Conservation (phyloP, 1,140 invertebrate genomes). For the Subanguina moxae region DNA sequence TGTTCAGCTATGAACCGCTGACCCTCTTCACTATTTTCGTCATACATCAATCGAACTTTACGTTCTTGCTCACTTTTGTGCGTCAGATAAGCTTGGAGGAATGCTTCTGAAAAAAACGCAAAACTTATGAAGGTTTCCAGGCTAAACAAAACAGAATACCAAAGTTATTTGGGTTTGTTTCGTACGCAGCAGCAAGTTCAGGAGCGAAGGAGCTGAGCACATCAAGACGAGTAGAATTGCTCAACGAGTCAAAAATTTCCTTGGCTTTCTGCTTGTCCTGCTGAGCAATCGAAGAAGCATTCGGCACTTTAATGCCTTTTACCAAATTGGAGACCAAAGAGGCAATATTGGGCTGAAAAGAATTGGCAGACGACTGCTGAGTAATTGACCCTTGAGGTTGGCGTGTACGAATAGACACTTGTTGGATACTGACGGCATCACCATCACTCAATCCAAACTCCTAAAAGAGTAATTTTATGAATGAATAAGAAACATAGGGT, state of each 20-base stretch:
- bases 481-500: background rate
- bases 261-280: constrained; percentile 6
- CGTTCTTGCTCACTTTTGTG: constrained; percentile 22
- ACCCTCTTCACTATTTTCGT: constrained; percentile 33
- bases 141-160: constrained; percentile 15
- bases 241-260: constrained; percentile 18
- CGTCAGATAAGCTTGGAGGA: constrained; percentile 9
- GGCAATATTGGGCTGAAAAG: background rate
- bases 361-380: background rate
- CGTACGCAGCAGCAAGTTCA: constrained; percentile 23
- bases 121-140: background rate
- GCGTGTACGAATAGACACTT: background rate
- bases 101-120: constrained; percentile 22
- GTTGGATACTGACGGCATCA: constrained; percentile 4
- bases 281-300: background rate
- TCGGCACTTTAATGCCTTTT: constrained; percentile 28
- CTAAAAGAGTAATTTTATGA: constrained; percentile 2
- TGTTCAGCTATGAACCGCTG: constrained; percentile 30
- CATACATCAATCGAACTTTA: constrained; percentile 21
- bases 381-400: background rate
- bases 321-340: constrained; percentile 23
- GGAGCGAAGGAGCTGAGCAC: constrained; percentile 15
- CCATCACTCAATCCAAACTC: constrained; percentile 3
- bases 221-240: constrained; percentile 10
- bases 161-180: constrained; percentile 22